phyloP scores from a whole-genome alignment of 2,797 vertebrate species.

The Antrozous pallidus region DNA sequence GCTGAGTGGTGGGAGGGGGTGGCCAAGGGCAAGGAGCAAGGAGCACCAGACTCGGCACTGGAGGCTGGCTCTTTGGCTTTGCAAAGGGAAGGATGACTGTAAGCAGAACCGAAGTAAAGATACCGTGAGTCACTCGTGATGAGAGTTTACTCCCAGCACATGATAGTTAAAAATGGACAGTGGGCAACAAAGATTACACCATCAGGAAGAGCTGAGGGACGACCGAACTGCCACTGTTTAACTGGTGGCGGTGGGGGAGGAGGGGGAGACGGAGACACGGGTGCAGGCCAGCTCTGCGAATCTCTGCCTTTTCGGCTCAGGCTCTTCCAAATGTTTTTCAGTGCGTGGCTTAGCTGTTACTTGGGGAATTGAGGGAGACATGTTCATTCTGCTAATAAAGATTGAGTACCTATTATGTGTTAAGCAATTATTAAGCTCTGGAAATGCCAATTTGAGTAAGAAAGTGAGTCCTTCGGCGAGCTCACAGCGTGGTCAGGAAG shows the following conservation, averaged over 20 bases:
- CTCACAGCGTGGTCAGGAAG: background rate
- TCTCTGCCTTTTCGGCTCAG: background rate
- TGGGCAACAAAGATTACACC: background rate
- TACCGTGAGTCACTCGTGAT: background rate
- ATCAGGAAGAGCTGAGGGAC: background rate
- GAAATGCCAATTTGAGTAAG: background rate
- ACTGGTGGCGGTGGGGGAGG: background rate
- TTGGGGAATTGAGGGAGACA: background rate
- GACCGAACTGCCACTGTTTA: background rate
- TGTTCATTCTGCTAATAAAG: background rate
- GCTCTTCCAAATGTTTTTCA: background rate
- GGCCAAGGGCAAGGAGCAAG: background rate
- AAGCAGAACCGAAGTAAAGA: background rate
- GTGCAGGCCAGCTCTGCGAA: background rate
- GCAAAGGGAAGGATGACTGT: background rate
- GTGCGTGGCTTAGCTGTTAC: rapidly evolving
- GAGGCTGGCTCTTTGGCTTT: background rate
- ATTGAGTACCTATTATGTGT: background rate
- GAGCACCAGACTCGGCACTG: background rate
- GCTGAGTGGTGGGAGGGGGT: background rate
- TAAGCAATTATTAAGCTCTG: background rate
- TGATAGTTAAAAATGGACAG: background rate
- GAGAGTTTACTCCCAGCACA: background rate
- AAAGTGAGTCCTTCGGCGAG: background rate
- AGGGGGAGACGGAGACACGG: background rate